Evolutionary conservation across 2,888 invertebrate genomes (phyloP).

Genomic region (Nemurella pictetii): DNA sequence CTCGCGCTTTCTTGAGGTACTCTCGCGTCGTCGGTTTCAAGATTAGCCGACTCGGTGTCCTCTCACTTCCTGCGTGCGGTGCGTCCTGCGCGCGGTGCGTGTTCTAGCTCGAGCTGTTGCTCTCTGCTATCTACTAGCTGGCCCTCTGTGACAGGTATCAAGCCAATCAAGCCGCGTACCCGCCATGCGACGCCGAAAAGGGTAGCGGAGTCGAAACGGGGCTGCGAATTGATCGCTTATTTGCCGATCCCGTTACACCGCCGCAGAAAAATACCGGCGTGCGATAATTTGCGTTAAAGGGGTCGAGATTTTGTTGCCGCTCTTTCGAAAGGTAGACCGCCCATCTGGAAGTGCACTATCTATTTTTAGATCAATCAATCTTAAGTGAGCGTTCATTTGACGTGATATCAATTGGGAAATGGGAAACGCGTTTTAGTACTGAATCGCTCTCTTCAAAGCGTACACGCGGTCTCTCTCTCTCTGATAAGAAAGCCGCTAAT

Average conservation of each 20-base stretch:
- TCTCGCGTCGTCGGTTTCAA: not conserved
- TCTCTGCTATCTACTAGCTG: too few species aligned
- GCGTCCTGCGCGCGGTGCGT: not conserved
- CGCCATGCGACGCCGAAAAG: not conserved
- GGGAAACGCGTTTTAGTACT: not conserved
- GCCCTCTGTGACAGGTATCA: too few species aligned
- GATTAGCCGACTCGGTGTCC: not conserved
- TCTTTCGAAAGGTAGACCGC: not conserved
- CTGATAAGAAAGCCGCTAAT: not conserved
- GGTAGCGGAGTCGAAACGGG: too few species aligned
- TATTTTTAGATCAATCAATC: not conserved
- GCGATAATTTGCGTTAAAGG: not conserved
- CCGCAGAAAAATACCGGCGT: not conserved
- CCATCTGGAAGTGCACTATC: not conserved
- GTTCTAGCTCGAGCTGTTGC: too few species aligned
- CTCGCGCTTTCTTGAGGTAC: conserved; percentile 18
- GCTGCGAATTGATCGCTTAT: too few species aligned
- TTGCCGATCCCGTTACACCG: not conserved
- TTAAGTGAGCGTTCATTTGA: not conserved
- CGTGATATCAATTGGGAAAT: not conserved
- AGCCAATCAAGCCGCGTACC: too few species aligned
- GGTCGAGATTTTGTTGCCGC: not conserved
- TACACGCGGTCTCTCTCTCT: too few species aligned
- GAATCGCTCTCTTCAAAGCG: not conserved
- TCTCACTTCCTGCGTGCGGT: not conserved